phyloP scores from a whole-genome alignment of 2,888 invertebrate genomes.

The Pegoplata infirma region DNA sequence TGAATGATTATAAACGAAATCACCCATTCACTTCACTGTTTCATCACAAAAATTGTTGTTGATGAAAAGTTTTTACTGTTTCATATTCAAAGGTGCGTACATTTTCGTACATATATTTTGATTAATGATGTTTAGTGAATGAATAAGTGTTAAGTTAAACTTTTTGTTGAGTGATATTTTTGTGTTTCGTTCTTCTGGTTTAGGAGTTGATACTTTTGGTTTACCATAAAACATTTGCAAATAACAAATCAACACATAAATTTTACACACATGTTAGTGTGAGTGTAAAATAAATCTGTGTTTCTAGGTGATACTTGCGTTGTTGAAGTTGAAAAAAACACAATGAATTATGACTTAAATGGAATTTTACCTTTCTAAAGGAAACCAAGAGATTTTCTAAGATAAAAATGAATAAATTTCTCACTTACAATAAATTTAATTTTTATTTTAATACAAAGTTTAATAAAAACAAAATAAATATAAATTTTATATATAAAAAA shows the following conservation, averaged over 20 bases:
- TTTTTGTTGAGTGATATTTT: not conserved
- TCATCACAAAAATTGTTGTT: no score
- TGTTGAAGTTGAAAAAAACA: not conserved
- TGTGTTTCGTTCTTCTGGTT: not conserved
- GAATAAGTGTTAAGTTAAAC: slow-evolving; percentile 10
- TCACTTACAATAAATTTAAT: slow-evolving; percentile 8
- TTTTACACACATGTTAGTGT: not conserved
- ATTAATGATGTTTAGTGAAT: slow-evolving; percentile 21
- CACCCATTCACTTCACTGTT: no score
- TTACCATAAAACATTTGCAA: slow-evolving; percentile 4
- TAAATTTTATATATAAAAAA: not conserved
- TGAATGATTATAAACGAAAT: no score
- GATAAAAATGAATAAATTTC: slow-evolving; percentile 19
- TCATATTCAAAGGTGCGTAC: no score
- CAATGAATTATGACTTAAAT: not conserved
- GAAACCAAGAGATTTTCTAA: not conserved
- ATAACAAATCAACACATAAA: not conserved
- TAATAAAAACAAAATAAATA: not conserved
- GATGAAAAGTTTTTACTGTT: not conserved
- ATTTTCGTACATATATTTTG: not conserved
- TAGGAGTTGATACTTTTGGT: not conserved
- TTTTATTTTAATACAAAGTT: slow-evolving; percentile 18
- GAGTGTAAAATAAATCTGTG: slow-evolving; percentile 16
- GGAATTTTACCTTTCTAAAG: not conserved
- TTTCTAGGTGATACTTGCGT: not conserved